Conservation (phyloP, 2,888 invertebrate genomes). For the Cheiracanthium punctorium region DNA sequence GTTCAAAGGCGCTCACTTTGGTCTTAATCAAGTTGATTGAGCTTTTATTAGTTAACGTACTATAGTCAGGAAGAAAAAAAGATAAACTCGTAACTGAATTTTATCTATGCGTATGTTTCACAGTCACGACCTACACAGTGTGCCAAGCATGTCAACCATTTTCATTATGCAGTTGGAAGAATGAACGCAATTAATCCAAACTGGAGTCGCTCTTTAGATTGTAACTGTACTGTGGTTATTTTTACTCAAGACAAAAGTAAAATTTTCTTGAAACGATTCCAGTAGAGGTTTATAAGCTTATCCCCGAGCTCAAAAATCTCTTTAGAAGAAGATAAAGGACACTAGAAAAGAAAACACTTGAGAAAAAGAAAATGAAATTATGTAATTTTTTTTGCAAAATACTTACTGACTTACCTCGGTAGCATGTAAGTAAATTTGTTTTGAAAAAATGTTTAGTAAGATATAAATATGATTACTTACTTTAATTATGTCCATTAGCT, state of each 20-base stretch:
- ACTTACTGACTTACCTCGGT: too few relatives aligned
- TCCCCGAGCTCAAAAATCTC: background rate
- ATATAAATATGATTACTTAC: too few relatives aligned
- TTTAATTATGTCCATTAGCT: too few relatives aligned
- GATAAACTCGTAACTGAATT: background rate
- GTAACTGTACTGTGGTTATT: background rate
- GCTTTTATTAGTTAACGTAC: too few relatives aligned
- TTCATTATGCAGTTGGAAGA: constrained; percentile 4
- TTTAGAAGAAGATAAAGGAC: background rate
- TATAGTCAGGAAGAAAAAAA: background rate
- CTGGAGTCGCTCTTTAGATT: constrained; percentile 4
- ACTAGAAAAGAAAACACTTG: too few relatives aligned
- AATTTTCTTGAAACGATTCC: constrained; percentile 10
- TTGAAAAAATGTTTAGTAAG: too few relatives aligned
- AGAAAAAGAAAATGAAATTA: too few relatives aligned
- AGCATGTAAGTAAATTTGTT: too few relatives aligned
- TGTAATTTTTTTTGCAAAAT: too few relatives aligned
- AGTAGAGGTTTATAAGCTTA: background rate
- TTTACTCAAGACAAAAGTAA: constrained; percentile 6
- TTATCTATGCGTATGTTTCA: background rate
- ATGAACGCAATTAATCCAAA: constrained; percentile 5
- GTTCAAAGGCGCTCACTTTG: too few relatives aligned
- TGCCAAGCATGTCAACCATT: background rate
- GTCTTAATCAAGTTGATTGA: too few relatives aligned
- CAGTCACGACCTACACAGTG: background rate